Base-by-base conservation (phyloP, 2,113 vertebrate species). In the Recurvirostra avosetta region DNA sequence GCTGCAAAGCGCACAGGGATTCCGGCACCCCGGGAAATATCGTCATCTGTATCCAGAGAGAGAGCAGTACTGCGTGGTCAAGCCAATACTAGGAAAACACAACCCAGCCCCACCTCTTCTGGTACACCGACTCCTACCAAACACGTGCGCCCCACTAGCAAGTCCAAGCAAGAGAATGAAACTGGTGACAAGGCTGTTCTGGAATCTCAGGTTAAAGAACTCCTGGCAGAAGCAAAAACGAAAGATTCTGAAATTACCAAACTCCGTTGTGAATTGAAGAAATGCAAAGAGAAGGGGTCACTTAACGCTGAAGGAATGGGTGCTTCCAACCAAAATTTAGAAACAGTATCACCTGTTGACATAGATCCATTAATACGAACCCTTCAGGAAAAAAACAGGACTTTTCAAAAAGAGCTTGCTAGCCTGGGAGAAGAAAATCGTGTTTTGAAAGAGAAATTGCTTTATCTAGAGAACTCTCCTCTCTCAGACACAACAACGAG, bases 201-300 rank as follows among this genome's bases (percentile, higher is more conserved):
- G 75, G 99, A 99, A 98, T 97, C 98, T 90, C 99, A 99, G 91
- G 98, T 99, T 70, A 99, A 99, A 92, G 99, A 99, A 61, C 98
- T 99, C 61, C 94, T 99, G 96, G 98, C 99, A 40, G 99, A 99
- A 90, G 99, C 99, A 62, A 99, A 99, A 94, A 98, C 98, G 0
- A 99, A 99, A 98, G 99, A 99, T 86, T 98, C 98, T 7, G 99
- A 99, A 97, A 99, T 99, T 53, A 99, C 98, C 94, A 99, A 98
- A 92, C 99, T 99, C 59, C 99, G 98, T 43, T 98, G 96, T 86
- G 99, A 99, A 94, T 93, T 99, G 86, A 99, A 99, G 96, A 98
- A 98, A 89, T 98, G 96, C 92, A 98, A 97, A 95, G 98, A 98
- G 89, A 99, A 98, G 85, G 97, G 96, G 41, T 97, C 98, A 27